Percentiles rank a stretch among this genome's conserved stretches.
phyloP scores from a whole-genome alignment of 1,140 invertebrate genomes.

The Tribolium madens region DNA sequence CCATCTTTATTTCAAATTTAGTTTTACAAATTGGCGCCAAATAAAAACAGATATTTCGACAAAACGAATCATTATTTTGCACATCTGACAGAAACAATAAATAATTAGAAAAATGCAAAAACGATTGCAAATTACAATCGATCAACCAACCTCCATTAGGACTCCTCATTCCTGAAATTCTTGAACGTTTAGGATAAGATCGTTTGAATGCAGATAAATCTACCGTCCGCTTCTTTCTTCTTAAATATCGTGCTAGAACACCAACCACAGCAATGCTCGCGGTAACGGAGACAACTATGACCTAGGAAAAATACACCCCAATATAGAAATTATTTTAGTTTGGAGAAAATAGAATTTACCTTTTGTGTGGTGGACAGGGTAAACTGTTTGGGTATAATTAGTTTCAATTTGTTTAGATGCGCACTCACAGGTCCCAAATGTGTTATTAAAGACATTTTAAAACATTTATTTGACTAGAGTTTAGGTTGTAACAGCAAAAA shows the following conservation, averaged over 20 bases:
- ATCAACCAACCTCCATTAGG: slow-evolving; percentile 71
- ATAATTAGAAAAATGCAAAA: neutral
- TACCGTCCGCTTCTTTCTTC: slow-evolving; percentile 70
- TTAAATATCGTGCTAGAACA: slow-evolving; percentile 72
- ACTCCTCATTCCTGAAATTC: slow-evolving; percentile 73
- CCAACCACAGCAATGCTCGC: slow-evolving; percentile 72
- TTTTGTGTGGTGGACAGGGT: slow-evolving; percentile 63
- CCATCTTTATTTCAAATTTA: neutral
- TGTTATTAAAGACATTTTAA: slow-evolving; percentile 61
- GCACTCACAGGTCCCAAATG: slow-evolving; percentile 59
- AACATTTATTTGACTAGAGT: slow-evolving; percentile 39
- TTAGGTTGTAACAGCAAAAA: slow-evolving; percentile 48
- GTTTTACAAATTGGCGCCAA: neutral
- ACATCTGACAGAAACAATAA: too few relatives aligned
- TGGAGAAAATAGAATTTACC: slow-evolving; percentile 51
- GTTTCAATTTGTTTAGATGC: slow-evolving; percentile 57
- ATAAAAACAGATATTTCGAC: neutral
- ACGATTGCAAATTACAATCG: neutral
- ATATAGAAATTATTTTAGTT: slow-evolving; percentile 24
- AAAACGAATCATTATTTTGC: too few relatives aligned
- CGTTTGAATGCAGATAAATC: slow-evolving; percentile 67
- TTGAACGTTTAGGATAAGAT: slow-evolving; percentile 69
- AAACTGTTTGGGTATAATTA: slow-evolving; percentile 56
- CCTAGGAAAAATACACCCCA: slow-evolving; percentile 57
- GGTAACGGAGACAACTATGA: slow-evolving; percentile 67